phyloP scores from a whole-genome alignment of 2,888 invertebrate genomes.

The Branchellion lobata region DNA sequence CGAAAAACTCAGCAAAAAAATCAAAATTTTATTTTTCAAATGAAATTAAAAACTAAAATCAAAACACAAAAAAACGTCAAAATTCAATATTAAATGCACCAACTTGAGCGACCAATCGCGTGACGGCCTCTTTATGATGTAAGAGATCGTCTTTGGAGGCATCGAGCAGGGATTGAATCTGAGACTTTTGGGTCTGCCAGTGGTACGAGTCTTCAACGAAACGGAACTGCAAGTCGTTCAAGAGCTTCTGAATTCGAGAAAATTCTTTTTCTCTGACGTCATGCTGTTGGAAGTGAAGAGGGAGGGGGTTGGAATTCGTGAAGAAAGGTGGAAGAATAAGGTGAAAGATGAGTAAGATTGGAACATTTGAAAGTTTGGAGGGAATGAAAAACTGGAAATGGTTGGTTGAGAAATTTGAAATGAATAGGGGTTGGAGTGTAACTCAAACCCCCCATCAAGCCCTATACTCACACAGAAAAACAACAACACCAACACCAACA shows the following conservation, averaged over 20 bases:
- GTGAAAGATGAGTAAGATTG: not conserved
- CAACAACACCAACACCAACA: too few species aligned
- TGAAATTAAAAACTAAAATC: not conserved
- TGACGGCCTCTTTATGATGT: conserved; percentile 54
- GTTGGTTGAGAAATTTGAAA: too few species aligned
- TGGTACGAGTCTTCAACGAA: conserved; percentile 54
- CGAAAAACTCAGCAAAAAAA: too few species aligned
- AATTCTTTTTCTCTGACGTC: conserved; percentile 53
- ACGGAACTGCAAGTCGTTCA: conserved; percentile 54
- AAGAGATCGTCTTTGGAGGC: conserved; percentile 54
- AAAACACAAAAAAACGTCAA: too few species aligned
- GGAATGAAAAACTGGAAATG: too few species aligned
- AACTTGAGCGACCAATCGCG: conserved; percentile 57
- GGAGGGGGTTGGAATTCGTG: not conserved
- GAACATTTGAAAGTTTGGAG: not conserved
- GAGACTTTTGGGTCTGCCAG: conserved; percentile 55
- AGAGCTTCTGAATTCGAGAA: conserved; percentile 53
- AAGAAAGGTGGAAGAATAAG: not conserved
- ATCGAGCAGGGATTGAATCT: conserved; percentile 54
- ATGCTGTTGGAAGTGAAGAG: not conserved
- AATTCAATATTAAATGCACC: too few species aligned
- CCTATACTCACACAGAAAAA: too few species aligned
- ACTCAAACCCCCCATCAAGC: too few species aligned
- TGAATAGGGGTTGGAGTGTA: too few species aligned
- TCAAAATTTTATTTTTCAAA: not conserved